phyloP scores from a whole-genome alignment of 2,113 vertebrate species.

The Sterrhoptilus dennistouni region DNA sequence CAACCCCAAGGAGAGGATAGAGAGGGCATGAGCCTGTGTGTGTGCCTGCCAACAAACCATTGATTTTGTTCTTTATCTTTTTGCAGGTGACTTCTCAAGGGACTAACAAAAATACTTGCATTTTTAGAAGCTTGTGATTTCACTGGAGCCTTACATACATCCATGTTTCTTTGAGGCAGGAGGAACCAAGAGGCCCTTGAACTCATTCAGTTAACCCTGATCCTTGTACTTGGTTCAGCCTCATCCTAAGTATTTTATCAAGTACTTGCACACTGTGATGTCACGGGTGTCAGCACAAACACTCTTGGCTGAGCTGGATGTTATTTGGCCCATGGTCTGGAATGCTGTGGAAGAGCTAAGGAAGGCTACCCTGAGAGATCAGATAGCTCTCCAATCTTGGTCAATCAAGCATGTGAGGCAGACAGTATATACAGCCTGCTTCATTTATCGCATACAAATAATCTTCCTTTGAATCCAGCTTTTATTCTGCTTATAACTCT shows the following conservation, averaged over 20 bases:
- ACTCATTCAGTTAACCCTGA: neutral
- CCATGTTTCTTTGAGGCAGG: neutral
- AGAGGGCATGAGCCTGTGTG: slow-evolving; percentile 5
- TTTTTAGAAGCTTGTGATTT: slow-evolving; percentile 28
- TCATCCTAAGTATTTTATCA: neutral
- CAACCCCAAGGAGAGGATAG: slow-evolving; percentile 26
- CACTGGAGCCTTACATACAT: neutral
- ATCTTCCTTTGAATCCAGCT: neutral
- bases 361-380: neutral
- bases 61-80: slow-evolving; percentile 53
- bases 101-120: slow-evolving; percentile 26
- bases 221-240: neutral
- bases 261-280: neutral
- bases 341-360: neutral
- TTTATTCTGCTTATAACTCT: neutral
- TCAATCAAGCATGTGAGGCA: neutral
- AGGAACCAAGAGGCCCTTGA: neutral
- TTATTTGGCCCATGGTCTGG: neutral
- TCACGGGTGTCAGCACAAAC: neutral
- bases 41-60: slow-evolving; percentile 45
- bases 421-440: neutral
- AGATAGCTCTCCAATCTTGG: neutral
- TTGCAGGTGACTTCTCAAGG: slow-evolving; percentile 36
- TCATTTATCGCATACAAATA: neutral
- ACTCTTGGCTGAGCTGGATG: neutral